These are phyloP conservation scores for Antrozous pallidus DNA, from an alignment of 2,797 vertebrate genomes.

Conservation along the genomic window DNA sequence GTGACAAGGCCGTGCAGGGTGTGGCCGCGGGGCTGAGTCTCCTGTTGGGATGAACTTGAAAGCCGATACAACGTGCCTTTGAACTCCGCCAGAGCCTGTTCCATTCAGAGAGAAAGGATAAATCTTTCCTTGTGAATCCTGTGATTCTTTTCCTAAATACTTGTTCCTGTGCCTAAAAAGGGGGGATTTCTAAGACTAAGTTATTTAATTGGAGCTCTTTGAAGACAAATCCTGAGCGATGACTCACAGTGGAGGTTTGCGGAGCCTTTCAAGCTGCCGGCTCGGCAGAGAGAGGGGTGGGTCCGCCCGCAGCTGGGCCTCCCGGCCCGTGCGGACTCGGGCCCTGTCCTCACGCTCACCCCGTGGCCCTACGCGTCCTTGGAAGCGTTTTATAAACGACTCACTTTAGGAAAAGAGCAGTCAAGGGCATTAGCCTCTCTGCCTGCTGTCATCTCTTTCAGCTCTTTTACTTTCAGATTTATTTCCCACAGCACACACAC, in stretches of 20 bases:
- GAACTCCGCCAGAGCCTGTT: conserved; percentile 43
- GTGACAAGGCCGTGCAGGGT: neutral
- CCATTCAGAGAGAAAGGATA: neutral
- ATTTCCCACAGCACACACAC: neutral
- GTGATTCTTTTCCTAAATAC: neutral
- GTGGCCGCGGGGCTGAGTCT: neutral
- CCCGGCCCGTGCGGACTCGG: too few species aligned
- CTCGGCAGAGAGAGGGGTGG: neutral
- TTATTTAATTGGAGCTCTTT: conserved; percentile 60
- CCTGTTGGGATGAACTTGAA: conserved; percentile 39
- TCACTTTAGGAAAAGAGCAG: neutral
- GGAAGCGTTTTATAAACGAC: neutral
- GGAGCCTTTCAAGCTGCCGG: conserved; percentile 31
- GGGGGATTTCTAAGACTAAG: conserved; percentile 5
- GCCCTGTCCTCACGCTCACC: too few species aligned
- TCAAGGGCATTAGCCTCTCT: neutral
- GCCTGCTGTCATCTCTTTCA: neutral
- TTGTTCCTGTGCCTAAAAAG: neutral
- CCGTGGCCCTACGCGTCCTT: accelerated
- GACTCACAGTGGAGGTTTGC: conserved; percentile 37
- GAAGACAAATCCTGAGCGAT: conserved; percentile 52
- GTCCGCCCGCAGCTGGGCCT: neutral
- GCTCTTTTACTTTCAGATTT: neutral
- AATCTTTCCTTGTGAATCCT: conserved; percentile 35
- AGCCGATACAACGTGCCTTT: neutral